Percentiles rank a stretch among this genome's conserved stretches.
Conservation (phyloP, 2,113 vertebrate species). For the Macheiramphus alcinus region DNA sequence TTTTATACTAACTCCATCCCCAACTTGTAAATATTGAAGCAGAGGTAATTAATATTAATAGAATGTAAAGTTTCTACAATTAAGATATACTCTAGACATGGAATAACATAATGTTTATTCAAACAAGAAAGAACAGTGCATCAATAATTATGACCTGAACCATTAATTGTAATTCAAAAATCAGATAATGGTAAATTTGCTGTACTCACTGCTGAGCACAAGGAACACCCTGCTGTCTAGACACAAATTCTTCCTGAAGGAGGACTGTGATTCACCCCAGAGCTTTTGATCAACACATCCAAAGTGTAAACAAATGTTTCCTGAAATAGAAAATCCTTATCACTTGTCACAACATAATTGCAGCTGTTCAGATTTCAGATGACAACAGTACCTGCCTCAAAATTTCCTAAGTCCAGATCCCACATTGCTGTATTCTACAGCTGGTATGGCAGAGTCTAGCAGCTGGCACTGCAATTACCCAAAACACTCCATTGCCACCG, state of each 20-base stretch:
- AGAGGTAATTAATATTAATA: conserved; percentile 56
- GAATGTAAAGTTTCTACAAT: conserved; percentile 42
- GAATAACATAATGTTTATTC: conserved; percentile 58
- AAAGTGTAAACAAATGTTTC: background rate
- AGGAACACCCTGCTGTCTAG: background rate
- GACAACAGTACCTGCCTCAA: background rate
- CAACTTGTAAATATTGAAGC: background rate
- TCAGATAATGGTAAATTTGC: background rate
- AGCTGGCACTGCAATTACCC: background rate
- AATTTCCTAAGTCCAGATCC: background rate
- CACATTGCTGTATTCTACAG: background rate
- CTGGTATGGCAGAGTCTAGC: background rate
- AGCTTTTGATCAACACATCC: conserved; percentile 12
- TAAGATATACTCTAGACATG: conserved; percentile 37
- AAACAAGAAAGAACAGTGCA: conserved; percentile 34
- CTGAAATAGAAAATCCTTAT: background rate
- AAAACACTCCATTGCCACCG: background rate
- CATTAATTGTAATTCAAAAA: conserved; percentile 41
- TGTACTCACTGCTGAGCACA: background rate
- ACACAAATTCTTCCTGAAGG: background rate
- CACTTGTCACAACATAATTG: background rate
- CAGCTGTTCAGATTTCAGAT: background rate
- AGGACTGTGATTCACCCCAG: background rate
- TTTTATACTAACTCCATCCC: background rate
- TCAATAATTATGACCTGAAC: conserved; percentile 57